phyloP scores from a whole-genome alignment of 2,113 vertebrate genomes.

The Myanophis thanlyinensis region DNA sequence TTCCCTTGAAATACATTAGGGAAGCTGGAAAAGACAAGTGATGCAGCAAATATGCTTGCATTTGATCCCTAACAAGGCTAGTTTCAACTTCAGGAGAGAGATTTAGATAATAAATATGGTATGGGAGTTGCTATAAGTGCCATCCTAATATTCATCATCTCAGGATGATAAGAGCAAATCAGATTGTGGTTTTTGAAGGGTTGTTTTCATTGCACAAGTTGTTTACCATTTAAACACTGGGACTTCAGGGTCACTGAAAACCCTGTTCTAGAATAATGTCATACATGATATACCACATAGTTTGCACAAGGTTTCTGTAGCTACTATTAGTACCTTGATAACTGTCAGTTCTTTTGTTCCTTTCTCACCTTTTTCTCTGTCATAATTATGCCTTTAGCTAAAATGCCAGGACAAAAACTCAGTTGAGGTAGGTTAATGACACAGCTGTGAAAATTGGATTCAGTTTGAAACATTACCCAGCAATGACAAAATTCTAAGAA shows the following conservation, averaged over 20 bases:
- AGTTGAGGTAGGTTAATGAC: not conserved
- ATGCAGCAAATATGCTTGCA: not conserved
- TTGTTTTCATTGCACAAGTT: not conserved
- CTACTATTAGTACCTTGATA: slow-evolving; percentile 2
- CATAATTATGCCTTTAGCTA: not conserved
- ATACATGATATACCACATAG: not conserved
- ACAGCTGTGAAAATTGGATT: not conserved
- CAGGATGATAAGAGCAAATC: not conserved
- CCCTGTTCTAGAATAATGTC: not conserved
- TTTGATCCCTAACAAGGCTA: not conserved
- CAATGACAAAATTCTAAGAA: not conserved
- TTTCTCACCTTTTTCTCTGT: slow-evolving; percentile 2
- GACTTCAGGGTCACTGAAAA: not conserved
- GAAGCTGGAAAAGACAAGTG: too few species aligned
- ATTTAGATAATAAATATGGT: not conserved
- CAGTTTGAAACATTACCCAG: not conserved
- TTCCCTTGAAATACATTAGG: not conserved
- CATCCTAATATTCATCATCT: not conserved
- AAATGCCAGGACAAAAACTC: not conserved
- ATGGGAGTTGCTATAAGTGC: not conserved
- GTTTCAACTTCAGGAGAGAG: not conserved
- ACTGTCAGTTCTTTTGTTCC: not conserved
- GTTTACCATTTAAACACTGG: not conserved
- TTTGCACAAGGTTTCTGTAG: slow-evolving; percentile 9
- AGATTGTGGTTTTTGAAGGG: not conserved